A percentile compares a stretch with the other conserved stretches of the same genome.
Conservation (phyloP, 1,140 invertebrate genomes). For the Coptotermes formosanus region DNA sequence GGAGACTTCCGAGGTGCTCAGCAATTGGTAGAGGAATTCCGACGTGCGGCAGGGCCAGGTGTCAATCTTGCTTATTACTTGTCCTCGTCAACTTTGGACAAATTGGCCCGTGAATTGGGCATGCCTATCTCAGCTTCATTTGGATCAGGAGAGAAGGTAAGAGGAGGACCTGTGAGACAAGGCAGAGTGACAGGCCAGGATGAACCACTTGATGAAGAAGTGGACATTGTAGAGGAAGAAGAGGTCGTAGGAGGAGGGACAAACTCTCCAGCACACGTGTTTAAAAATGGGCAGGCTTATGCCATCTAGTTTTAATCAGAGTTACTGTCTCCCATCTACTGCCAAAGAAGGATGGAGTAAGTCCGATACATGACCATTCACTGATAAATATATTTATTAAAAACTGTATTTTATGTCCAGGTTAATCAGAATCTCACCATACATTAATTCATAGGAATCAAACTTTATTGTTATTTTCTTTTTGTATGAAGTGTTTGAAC, state of each 20-base stretch:
- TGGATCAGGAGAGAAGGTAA: background rate
- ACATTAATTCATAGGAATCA: too few relatives aligned
- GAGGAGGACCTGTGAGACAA: background rate
- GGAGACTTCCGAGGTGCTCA: slow-evolving; percentile 28
- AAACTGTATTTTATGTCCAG: background rate
- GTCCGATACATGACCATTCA: background rate
- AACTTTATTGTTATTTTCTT: too few relatives aligned
- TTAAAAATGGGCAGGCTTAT: slow-evolving; percentile 22
- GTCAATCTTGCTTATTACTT: slow-evolving; percentile 24
- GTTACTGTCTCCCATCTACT: background rate
- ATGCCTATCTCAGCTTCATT: background rate
- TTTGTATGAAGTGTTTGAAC: too few relatives aligned
- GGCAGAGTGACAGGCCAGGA: slow-evolving; percentile 10
- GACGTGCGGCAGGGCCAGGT: slow-evolving; percentile 1
- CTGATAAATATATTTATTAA: background rate
- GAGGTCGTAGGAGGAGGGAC: background rate
- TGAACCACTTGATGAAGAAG: slow-evolving; percentile 17
- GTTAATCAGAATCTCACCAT: too few relatives aligned
- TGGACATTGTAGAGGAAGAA: background rate
- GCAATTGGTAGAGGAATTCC: slow-evolving; percentile 30
- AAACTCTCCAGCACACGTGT: background rate
- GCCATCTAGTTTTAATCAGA: background rate
- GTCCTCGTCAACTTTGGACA: slow-evolving; percentile 12
- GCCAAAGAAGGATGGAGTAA: background rate
- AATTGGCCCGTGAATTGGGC: slow-evolving; percentile 20